phyloP scores from a whole-genome alignment of 2,797 vertebrate species.

The Sebastes steindachneri region DNA sequence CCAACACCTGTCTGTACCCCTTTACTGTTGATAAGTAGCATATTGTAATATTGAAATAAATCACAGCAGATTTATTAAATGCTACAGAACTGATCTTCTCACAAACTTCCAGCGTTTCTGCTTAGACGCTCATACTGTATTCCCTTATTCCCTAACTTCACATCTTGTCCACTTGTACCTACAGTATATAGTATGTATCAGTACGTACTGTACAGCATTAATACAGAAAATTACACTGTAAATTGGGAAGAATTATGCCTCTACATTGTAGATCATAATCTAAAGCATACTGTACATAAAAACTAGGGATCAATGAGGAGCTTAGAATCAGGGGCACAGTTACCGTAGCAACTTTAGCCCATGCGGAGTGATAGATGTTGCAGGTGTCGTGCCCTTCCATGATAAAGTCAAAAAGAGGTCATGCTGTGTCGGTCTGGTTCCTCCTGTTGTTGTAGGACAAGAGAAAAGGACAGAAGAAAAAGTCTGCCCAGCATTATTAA shows the following conservation, averaged over 20 bases:
- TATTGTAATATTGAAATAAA: background rate
- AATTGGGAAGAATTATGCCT: background rate
- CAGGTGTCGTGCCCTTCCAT: conserved; percentile 32
- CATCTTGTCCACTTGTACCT: background rate
- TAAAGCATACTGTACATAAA: background rate
- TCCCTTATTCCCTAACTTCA: background rate
- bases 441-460: conserved; percentile 28
- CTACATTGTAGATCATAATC: background rate
- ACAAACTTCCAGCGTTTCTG: background rate
- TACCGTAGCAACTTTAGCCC: conserved; percentile 17
- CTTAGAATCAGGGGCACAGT: background rate
- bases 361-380: conserved; percentile 49
- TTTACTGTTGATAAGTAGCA: background rate
- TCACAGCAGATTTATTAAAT: background rate
- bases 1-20: no score
- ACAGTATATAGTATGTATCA: background rate
- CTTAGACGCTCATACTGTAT: rapidly evolving
- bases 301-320: background rate
- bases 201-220: no score
- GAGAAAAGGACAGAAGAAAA: conserved; percentile 1
- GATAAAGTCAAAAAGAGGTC: conserved; percentile 31
- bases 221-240: background rate
- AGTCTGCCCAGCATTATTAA: background rate
- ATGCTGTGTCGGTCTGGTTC: conserved; percentile 6
- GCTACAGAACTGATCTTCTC: background rate